A percentile compares a stretch with the other conserved stretches of the same genome.
phyloP scores from a whole-genome alignment of 2,797 vertebrate genomes.

The Oreochromis mossambicus region DNA sequence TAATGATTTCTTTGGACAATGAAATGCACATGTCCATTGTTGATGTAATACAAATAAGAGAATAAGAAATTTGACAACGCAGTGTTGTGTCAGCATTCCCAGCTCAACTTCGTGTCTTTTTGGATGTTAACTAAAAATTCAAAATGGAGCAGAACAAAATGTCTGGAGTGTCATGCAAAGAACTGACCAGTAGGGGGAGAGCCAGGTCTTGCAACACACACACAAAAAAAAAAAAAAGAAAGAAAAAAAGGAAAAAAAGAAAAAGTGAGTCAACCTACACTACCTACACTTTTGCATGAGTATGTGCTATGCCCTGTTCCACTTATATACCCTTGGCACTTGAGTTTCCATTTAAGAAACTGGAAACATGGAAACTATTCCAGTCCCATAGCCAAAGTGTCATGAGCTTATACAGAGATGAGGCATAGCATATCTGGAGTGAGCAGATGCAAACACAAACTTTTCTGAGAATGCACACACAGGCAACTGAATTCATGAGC shows the following conservation, averaged over 20 bases:
- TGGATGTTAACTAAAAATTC: slow-evolving; percentile 18
- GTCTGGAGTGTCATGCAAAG: slow-evolving; percentile 42
- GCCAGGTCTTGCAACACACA: slow-evolving; percentile 47
- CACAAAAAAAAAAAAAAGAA: neutral
- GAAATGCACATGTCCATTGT: slow-evolving; percentile 73
- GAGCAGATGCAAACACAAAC: slow-evolving; percentile 21
- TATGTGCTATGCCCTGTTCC: slow-evolving; percentile 22
- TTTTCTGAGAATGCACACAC: slow-evolving; percentile 17
- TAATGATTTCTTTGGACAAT: slow-evolving; percentile 79
- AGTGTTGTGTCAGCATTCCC: slow-evolving; percentile 64
- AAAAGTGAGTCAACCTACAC: slow-evolving; percentile 11
- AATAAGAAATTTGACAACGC: slow-evolving; percentile 61
- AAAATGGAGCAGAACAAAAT: slow-evolving; percentile 50
- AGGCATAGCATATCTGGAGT: slow-evolving; percentile 23
- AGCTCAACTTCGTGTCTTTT: slow-evolving; percentile 55
- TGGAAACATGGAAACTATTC: neutral
- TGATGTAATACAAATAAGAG: slow-evolving; percentile 72
- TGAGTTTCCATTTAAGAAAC: slow-evolving; percentile 24
- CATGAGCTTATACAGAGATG: slow-evolving; percentile 5
- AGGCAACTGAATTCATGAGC: slow-evolving; percentile 12
- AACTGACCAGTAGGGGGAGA: slow-evolving; percentile 62
- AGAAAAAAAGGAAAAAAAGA: neutral
- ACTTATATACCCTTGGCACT: slow-evolving; percentile 20
- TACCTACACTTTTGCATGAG: slow-evolving; percentile 25
- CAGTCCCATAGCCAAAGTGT: slow-evolving; percentile 7